Evolutionary conservation across 2,113 vertebrate genomes (phyloP), one percentile per base, ranked within the genome.

Genomic region (Entomyzon cyanotis): DNA sequence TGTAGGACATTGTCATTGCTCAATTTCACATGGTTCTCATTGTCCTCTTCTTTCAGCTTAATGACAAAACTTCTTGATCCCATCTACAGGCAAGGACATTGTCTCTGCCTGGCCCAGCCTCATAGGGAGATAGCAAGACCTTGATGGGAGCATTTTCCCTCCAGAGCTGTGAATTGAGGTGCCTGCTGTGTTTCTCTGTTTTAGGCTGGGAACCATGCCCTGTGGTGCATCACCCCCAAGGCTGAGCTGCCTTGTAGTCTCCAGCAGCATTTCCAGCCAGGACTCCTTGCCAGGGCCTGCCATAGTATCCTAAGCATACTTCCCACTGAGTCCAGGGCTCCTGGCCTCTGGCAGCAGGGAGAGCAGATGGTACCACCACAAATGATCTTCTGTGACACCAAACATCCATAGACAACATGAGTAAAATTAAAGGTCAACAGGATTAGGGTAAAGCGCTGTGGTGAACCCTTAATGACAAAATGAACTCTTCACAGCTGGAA

Each of bases 241-340:
- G 18, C 0, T 81, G 31, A 80, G 23, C 20, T 37, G 9, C 27
- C 42, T 12, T 56, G 25, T 17, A 56, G 25, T 14, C 58, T 67
- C 55, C 56, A 84, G 35, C 16, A 60, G 41, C 0, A 0, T 27
- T 79, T 35, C 8, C 18, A 84, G 33, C 3, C 50, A 56, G 7
- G 12, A 46, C 18, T 74, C 35, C 46, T 60, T 87, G 21, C 24
- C 27, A 64, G 44, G n/a, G 13, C 44, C 22, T 87, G 33, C 12
- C 52, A 23, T 1, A 31, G 11, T 15, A 42, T 33, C 42, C 47
- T 49, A 42, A 31, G 7, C 5, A 10, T 31, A n/a, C 9, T 63
- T 63, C 12, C 77, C n/a, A 9, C 23, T 22, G 23, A 63, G 14
- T 17, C 20, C 23, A 31, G 47, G 33, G 27, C 30, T 81, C 33